phyloP scores from a whole-genome alignment of 2,113 vertebrate species.

The Serinus canaria region DNA sequence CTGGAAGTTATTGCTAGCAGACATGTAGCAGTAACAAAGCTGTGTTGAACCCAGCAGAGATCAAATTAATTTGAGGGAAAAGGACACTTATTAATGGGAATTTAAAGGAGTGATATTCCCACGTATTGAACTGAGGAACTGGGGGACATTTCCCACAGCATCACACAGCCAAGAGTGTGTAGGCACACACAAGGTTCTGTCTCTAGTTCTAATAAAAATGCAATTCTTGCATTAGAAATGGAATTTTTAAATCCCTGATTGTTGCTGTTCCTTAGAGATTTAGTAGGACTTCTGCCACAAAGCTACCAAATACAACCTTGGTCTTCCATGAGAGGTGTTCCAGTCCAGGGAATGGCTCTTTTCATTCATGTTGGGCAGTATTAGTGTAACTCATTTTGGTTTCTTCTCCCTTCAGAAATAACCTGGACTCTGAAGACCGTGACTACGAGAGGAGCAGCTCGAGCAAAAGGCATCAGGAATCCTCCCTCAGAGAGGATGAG shows the following conservation, averaged over 20 bases:
- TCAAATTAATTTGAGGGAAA: not conserved
- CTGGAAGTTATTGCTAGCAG: not conserved
- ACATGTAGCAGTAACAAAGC: not conserved
- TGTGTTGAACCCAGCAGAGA: not conserved
- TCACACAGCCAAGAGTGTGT: not conserved
- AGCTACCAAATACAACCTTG: not conserved
- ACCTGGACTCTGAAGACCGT: slow-evolving; percentile 69
- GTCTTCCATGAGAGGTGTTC: not conserved
- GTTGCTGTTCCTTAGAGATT: not conserved
- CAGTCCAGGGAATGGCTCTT: not conserved
- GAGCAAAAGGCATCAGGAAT: slow-evolving; percentile 75
- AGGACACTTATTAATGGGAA: not conserved
- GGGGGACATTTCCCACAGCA: not conserved
- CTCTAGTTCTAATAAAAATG: not conserved
- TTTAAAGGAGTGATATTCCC: not conserved
- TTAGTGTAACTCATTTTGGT: not conserved
- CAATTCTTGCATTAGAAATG: not conserved
- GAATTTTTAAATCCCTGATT: not conserved
- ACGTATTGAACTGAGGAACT: not conserved
- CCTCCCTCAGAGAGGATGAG: slow-evolving; percentile 74
- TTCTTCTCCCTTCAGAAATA: slow-evolving; percentile 52
- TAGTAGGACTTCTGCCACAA: not conserved
- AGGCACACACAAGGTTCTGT: not conserved
- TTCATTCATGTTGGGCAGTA: not conserved
- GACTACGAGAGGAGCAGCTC: slow-evolving; percentile 70